Base-by-base conservation (phyloP, 1,140 invertebrate genomes). In the Drosophila lacertosa region DNA sequence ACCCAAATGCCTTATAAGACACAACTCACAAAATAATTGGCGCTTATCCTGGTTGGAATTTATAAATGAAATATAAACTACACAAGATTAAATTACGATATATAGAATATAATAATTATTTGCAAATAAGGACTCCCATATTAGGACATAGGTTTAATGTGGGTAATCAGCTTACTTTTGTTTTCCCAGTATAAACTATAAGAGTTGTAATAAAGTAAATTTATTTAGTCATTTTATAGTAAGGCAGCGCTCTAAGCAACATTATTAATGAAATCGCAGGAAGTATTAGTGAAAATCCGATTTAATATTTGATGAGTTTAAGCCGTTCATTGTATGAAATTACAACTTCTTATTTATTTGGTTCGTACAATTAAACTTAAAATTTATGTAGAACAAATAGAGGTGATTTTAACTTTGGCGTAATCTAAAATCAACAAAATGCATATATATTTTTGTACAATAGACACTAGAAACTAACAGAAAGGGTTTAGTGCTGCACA, bases 1-100 rank as follows among this genome's bases (percentile, higher is more conserved):
- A 91, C 92, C 92, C 92, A 92, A 91, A 93, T 92, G 92, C 92
- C 92, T 91, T 92, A 92, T 92, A 92, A 92, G 92, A 92, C 92
- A 93, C 93, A 95, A 93, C 94, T 95, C 94, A 94, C 93, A 94
- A 95, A n/a, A 10, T 39, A 94, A 94, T 9, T 0, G 4, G 29
- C 10, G 13, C 13, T 51, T 62, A 29, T 53, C 15, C 35, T 51
- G 10, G n/a, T 2, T 33, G 0, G 1, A 24, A 50, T 16, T 11
- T 32, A 18, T 4, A 13, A 35, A 35, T 10, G 13, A 13, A 35
- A 1, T n/a, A n/a, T 35, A 13, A 35, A n/a, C 4, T 4, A 35
- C 2, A 35, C 3, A 35, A 1, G 33, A 35, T 35, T 13, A 4
- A 9, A 5, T 29, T 29, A 9, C 2, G 26, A 22, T 22, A 9